A percentile compares a stretch with the other conserved stretches of the same genome.
These are phyloP conservation scores for Coenonympha glycerion DNA, from an alignment of 2,888 invertebrate species.

Conservation along the genomic window DNA sequence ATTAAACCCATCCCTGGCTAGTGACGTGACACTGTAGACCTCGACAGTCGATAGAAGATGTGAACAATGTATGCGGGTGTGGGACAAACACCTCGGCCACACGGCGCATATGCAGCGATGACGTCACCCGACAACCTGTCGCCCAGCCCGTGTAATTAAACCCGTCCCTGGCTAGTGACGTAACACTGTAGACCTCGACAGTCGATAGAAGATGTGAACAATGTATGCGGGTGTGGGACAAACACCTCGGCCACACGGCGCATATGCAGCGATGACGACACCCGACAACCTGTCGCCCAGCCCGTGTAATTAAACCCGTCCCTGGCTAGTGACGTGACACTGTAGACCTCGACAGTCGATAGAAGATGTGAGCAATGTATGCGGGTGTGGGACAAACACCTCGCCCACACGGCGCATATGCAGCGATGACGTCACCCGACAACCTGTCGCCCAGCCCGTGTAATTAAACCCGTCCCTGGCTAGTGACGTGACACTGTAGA, in stretches of 20 bases:
- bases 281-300: conserved; percentile 74
- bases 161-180: conserved; percentile 57
- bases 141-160: conserved; percentile 74
- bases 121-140: conserved; percentile 75
- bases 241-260: conserved; percentile 35
- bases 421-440: conserved; percentile 70
- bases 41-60: conserved; percentile 31
- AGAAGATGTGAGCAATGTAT: too few species aligned
- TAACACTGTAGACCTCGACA: conserved; percentile 32
- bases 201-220: conserved; percentile 13
- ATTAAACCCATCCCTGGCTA: conserved; percentile 68
- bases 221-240: conserved; percentile 15
- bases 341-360: too few species aligned
- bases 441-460: conserved; percentile 74
- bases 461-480: conserved; percentile 76
- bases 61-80: conserved; percentile 16
- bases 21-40: conserved; percentile 34
- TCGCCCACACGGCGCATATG: conserved; percentile 40
- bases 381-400: too few species aligned
- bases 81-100: conserved; percentile 32
- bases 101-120: conserved; percentile 51
- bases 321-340: too few species aligned
- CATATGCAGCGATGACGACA: conserved; percentile 65
- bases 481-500: too few species aligned
- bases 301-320: conserved; percentile 75